These are phyloP conservation scores for Pelobates cultripes DNA, from an alignment of 2,797 vertebrate species.

Conservation along the genomic window DNA sequence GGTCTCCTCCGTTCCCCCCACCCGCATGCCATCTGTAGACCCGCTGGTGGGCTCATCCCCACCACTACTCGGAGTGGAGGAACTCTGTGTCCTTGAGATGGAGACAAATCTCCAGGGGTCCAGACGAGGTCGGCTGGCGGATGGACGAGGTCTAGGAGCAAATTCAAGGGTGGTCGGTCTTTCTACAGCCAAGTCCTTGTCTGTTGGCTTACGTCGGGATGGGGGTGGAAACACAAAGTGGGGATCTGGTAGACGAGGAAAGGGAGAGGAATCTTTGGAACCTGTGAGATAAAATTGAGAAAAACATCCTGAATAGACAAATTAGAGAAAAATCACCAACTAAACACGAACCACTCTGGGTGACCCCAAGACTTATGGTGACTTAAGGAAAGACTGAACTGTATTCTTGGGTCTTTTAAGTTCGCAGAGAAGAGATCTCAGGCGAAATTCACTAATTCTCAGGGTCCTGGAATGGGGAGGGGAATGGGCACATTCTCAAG, in stretches of 20 bases:
- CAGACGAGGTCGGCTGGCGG: constrained; percentile 74
- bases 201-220: constrained; percentile 70
- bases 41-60: constrained; percentile 69
- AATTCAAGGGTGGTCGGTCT: constrained; percentile 88
- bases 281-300: constrained; percentile 61
- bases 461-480: no score
- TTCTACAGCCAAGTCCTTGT: constrained; percentile 69
- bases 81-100: constrained; percentile 79
- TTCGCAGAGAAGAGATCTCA: no score
- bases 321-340: no score
- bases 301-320: background rate
- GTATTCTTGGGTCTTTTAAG: no score
- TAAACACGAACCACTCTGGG: no score
- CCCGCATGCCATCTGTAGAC: constrained; percentile 28
- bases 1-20: constrained; percentile 66
- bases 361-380: no score
- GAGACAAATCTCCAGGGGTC: constrained; percentile 87
- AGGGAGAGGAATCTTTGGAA: constrained; percentile 71
- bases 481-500: no score
- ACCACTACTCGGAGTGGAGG: constrained; percentile 77
- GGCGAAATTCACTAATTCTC: no score
- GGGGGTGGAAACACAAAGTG: constrained; percentile 70
- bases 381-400: no score
- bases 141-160: constrained; percentile 82
- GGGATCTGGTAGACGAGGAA: constrained; percentile 80